phyloP scores from a whole-genome alignment of 2,888 invertebrate species.

The Barypeithes pellucidus region DNA sequence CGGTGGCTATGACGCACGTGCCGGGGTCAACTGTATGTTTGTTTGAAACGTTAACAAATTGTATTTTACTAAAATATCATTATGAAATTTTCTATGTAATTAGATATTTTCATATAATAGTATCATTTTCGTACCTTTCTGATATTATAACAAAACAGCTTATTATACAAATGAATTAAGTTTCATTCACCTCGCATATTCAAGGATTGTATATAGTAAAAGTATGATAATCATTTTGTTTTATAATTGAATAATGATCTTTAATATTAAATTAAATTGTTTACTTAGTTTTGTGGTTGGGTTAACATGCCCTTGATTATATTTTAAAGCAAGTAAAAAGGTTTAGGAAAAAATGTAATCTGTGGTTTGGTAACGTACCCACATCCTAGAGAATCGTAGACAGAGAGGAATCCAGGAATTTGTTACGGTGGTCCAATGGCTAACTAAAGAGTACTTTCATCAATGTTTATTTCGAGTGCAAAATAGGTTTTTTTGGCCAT shows the following conservation, averaged over 20 bases:
- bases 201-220: conserved; percentile 30
- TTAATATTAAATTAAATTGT: conserved; percentile 8
- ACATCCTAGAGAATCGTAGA: too few species aligned
- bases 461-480: too few species aligned
- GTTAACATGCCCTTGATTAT: neutral
- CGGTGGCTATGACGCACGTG: too few species aligned
- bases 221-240: conserved; percentile 13
- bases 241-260: conserved; percentile 4
- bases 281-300: neutral
- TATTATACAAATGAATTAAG: neutral
- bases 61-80: neutral
- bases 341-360: too few species aligned
- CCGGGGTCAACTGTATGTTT: too few species aligned
- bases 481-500: too few species aligned
- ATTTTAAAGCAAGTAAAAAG: neutral
- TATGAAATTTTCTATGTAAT: neutral
- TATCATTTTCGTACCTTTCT: neutral
- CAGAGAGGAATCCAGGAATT: too few species aligned
- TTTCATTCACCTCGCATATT: conserved; percentile 18
- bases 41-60: too few species aligned
- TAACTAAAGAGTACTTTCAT: too few species aligned
- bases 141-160: conserved; percentile 1
- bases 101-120: neutral
- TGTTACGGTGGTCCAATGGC: too few species aligned
- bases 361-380: too few species aligned